Base-by-base conservation (phyloP, 2,888 invertebrate species). In the Tenthredo mesomela region DNA sequence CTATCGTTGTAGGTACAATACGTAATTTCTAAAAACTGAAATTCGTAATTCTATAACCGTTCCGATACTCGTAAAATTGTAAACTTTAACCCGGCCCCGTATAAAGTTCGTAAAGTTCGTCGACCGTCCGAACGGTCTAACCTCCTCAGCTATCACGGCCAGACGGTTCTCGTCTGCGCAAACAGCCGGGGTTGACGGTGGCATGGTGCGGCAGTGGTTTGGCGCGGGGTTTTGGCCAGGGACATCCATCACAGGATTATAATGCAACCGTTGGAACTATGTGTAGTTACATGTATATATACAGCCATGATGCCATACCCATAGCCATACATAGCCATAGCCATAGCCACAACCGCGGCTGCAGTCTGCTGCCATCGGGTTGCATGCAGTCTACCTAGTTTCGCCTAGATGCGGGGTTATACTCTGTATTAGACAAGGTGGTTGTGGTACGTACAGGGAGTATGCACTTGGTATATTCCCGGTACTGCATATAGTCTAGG, bases 201-300 rank as follows among this genome's bases (percentile, higher is more conserved):
- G 86, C n/a, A n/a, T n/a, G n/a, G n/a, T n/a, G n/a, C n/a, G n/a
- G n/a, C 86, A 84, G 87, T 86, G 77, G 77, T 77, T 77, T 18
- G 40, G 47, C 85, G 21, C 82, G 87, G 87, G 88, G 88, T 88
- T 89, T 87, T 86, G 89, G 88, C 88, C 86, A 87, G 89, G 89
- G 88, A 90, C 92, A 92, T 92, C 92, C 91, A 91, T 92, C 92
- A 92, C 89, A 88, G 90, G 92, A 92, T 92, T 92, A 92, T 92
- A 91, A 88, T 89, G 82, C 86, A 75, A 73, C 83, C 90, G 87
- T 18, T 18, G 9, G n/a, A 47, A 29, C 15, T 29, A 33, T 47
- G 9, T 83, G 47, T 18, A n/a, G n/a, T n/a, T n/a, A 25, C 61
- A 71, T 33, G 33, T 37, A n/a, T 54, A 71, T 73, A 37, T 61